Percentiles rank a stretch among this genome's conserved stretches.
Conservation (phyloP, 2,797 vertebrate species). For the Nothura maculosa region DNA sequence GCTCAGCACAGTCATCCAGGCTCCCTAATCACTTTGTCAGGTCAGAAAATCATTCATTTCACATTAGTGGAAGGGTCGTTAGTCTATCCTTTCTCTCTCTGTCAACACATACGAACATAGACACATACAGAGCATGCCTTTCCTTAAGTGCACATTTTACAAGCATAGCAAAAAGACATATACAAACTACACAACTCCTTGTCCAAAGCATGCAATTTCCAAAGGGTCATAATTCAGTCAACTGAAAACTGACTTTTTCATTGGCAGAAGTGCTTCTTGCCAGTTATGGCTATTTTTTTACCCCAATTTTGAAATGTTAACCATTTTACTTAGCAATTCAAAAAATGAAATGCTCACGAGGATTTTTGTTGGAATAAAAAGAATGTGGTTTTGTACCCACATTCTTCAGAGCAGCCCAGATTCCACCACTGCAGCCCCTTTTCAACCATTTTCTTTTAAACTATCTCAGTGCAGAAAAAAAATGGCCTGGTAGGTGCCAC, state of each 20-base stretch:
- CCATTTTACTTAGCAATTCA: neutral
- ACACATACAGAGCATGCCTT: neutral
- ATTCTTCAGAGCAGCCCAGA: neutral
- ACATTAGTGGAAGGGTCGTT: neutral
- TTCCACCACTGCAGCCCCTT: neutral
- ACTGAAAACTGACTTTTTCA: slow-evolving; percentile 51
- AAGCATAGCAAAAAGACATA: slow-evolving; percentile 40
- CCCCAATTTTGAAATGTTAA: neutral
- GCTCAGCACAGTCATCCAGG: neutral
- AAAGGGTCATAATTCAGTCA: slow-evolving; percentile 49
- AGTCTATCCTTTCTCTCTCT: neutral
- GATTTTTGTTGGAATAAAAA: neutral
- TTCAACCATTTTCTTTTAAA: neutral
- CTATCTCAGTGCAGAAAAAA: neutral
- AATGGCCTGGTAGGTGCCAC: neutral
- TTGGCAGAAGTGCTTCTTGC: neutral
- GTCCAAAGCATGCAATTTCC: slow-evolving; percentile 28
- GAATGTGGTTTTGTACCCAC: neutral
- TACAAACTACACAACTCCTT: neutral
- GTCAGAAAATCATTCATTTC: slow-evolving; percentile 24
- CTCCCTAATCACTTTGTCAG: neutral
- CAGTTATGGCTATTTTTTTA: neutral
- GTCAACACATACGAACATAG: neutral
- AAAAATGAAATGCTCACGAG: neutral
- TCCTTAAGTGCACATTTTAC: neutral